phyloP scores from a whole-genome alignment of 2,888 invertebrate species.

The Ectemnius continuus region DNA sequence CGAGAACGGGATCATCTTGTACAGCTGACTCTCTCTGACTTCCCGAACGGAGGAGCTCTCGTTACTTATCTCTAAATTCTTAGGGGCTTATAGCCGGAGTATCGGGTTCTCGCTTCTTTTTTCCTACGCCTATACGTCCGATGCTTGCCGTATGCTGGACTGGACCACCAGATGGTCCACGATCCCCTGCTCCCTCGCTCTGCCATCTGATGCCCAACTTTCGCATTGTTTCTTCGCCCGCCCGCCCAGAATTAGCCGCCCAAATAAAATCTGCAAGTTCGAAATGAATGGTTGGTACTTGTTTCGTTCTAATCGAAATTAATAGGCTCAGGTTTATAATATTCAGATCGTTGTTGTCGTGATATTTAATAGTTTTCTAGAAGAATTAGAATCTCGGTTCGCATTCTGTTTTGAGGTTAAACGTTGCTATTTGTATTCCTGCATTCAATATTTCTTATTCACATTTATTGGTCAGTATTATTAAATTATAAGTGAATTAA shows the following conservation, averaged over 20 bases:
- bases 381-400: no score
- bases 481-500: no score
- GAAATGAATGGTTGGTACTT: constrained; percentile 7
- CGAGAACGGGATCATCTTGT: constrained; percentile 40
- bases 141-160: constrained; percentile 68
- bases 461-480: no score
- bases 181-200: constrained; percentile 53
- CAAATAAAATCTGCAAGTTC: constrained; percentile 41
- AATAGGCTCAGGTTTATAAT: no score
- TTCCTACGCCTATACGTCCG: constrained; percentile 47
- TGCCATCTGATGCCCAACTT: constrained; percentile 64
- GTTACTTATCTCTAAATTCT: constrained; percentile 51
- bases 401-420: no score
- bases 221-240: constrained; percentile 55
- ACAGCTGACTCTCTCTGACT: constrained; percentile 34
- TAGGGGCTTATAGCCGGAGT: constrained; percentile 49
- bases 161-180: constrained; percentile 72
- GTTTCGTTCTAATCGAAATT: no score
- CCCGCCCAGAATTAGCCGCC: constrained; percentile 37
- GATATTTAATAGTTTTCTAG: no score
- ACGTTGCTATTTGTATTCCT: no score
- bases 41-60: background rate
- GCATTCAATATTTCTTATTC: no score
- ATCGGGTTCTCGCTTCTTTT: constrained; percentile 58
- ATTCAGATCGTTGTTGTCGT: no score